Conservation (phyloP, 2,797 vertebrate species). For the Gambelia wislizenii region DNA sequence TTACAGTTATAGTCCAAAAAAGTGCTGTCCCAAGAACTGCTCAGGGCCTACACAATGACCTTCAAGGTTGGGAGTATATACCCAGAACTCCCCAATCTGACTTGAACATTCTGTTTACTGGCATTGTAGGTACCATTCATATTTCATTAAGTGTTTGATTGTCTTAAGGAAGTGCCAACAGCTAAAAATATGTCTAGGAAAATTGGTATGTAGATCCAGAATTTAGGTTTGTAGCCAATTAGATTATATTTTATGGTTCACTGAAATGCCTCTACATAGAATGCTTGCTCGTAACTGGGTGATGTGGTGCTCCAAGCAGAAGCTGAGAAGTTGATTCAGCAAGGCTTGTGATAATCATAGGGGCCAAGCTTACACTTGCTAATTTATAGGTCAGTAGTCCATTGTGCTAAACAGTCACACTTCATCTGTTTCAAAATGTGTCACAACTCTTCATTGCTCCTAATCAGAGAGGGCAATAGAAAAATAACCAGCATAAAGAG, state of each 20-base stretch:
- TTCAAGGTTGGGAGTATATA: not conserved
- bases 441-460: slow-evolving; percentile 40
- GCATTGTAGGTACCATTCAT: not conserved
- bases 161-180: not conserved
- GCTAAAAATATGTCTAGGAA: slow-evolving; percentile 11
- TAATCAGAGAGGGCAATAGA: slow-evolving; percentile 38
- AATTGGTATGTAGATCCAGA: not conserved
- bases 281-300: not conserved
- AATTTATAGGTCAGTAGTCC: slow-evolving; percentile 18
- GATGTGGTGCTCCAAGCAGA: not conserved
- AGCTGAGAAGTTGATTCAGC: not conserved
- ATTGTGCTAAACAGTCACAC: rapidly evolving
- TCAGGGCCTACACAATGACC: not conserved
- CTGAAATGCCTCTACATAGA: not conserved
- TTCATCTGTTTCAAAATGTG: slow-evolving; percentile 46
- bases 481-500: not conserved
- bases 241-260: slow-evolving; percentile 17
- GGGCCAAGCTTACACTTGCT: not conserved
- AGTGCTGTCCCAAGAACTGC: no score
- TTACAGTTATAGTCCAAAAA: no score
- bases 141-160: not conserved
- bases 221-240: not conserved
- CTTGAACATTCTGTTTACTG: not conserved
- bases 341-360: not conserved
- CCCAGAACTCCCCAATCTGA: not conserved